Evolutionary conservation across 2,888 invertebrate genomes (phyloP).

Genomic region (Conops quadrifasciatus): DNA sequence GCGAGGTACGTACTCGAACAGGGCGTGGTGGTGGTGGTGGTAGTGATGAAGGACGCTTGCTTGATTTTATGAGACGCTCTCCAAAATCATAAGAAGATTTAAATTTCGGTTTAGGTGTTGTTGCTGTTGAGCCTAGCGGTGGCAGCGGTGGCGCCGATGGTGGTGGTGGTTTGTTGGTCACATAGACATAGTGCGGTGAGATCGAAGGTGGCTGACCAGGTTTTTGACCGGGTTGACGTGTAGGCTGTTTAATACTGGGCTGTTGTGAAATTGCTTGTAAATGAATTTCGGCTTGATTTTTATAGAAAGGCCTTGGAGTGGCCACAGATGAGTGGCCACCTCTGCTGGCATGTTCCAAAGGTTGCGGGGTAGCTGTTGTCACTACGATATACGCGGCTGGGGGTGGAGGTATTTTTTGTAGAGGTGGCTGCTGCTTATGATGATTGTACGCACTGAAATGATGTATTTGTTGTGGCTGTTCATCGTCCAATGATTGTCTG

Average conservation of each 20-base stretch:
- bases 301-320: slow-evolving; percentile 52
- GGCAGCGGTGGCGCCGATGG: not conserved
- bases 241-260: slow-evolving; percentile 29
- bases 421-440: slow-evolving; percentile 7
- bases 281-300: slow-evolving; percentile 56
- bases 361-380: slow-evolving; percentile 54
- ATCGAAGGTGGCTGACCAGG: not conserved
- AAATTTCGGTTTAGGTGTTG: slow-evolving; percentile 51
- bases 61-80: slow-evolving; percentile 32
- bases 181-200: slow-evolving; percentile 25
- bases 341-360: slow-evolving; percentile 26
- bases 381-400: slow-evolving; percentile 54
- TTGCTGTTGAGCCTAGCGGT: too few relatives aligned
- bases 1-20: not conserved
- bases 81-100: slow-evolving; percentile 54
- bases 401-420: slow-evolving; percentile 40
- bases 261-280: slow-evolving; percentile 51
- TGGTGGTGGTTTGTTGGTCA: slow-evolving; percentile 3
- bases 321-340: slow-evolving; percentile 45
- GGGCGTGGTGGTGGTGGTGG: not conserved
- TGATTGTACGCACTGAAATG: not conserved
- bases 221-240: slow-evolving; percentile 11
- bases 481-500: slow-evolving; percentile 59
- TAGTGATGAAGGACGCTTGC: not conserved
- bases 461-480: slow-evolving; percentile 47